phyloP scores from a whole-genome alignment of 2,888 invertebrate species.

The Xylophagus ater region DNA sequence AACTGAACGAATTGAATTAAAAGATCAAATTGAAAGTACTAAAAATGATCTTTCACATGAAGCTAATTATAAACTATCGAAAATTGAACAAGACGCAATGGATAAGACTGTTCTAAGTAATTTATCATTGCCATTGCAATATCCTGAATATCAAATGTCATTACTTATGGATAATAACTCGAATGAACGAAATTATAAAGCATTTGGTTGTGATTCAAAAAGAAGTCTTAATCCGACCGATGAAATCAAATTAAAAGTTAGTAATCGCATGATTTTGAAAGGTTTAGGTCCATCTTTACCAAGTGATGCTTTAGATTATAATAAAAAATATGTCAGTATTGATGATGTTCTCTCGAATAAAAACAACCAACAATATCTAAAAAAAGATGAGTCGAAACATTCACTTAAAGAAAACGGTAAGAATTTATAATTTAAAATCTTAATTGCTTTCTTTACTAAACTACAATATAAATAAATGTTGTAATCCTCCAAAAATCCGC shows the following conservation, averaged over 20 bases:
- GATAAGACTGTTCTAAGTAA: constrained; percentile 1
- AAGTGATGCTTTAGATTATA: constrained; percentile 25
- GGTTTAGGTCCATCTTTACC: constrained; percentile 32
- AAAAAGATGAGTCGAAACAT: too few relatives aligned
- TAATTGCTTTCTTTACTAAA: too few relatives aligned
- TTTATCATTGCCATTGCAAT: constrained; percentile 2
- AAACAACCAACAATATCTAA: too few relatives aligned
- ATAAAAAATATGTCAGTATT: constrained; percentile 18
- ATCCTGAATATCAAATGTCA: constrained; percentile 6
- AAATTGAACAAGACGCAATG: constrained; percentile 32
- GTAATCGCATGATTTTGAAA: constrained; percentile 27
- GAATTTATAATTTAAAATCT: too few relatives aligned
- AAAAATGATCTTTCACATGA: constrained; percentile 34
- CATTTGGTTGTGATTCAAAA: constrained; percentile 18
- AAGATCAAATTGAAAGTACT: constrained; percentile 22
- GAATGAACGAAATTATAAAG: constrained; percentile 36
- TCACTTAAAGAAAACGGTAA: too few relatives aligned
- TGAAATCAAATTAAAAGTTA: constrained; percentile 33
- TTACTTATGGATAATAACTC: constrained; percentile 24
- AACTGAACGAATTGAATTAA: constrained; percentile 12
- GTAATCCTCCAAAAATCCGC: too few relatives aligned
- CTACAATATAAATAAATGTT: too few relatives aligned
- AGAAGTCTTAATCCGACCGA: constrained; percentile 26
- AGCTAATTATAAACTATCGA: constrained; percentile 37
- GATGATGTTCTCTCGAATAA: constrained; percentile 19